phyloP scores from a whole-genome alignment of 2,888 invertebrate genomes.

The Emesis castigata region DNA sequence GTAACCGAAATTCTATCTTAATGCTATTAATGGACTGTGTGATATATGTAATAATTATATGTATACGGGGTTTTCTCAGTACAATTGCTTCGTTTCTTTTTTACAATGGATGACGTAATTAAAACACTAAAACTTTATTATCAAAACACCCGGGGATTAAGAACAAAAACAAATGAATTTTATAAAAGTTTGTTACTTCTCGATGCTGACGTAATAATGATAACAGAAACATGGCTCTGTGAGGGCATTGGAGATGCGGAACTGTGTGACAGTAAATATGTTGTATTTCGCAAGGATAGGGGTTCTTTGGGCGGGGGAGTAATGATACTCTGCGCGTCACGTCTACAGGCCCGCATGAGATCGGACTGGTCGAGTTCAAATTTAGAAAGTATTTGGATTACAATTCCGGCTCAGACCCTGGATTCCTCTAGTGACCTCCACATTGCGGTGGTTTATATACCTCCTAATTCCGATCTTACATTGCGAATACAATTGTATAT shows the following conservation, averaged over 20 bases:
- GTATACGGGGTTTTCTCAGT: not conserved
- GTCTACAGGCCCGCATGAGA: not conserved
- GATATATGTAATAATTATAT: no score
- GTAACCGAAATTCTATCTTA: no score
- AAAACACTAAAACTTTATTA: conserved; percentile 9
- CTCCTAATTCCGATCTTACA: not conserved
- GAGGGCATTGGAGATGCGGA: not conserved
- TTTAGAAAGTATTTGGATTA: not conserved
- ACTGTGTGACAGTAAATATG: not conserved
- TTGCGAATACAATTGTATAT: not conserved
- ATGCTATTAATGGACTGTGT: no score
- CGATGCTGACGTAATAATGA: not conserved
- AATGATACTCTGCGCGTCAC: not conserved
- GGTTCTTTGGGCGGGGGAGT: conserved; percentile 1
- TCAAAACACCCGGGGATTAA: conserved; percentile 11
- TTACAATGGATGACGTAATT: conserved; percentile 1
- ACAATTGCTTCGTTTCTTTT: conserved; percentile 1
- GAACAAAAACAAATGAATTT: conserved; percentile 9
- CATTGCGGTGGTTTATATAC: not conserved
- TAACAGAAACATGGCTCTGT: conserved; percentile 2
- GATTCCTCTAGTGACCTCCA: not conserved
- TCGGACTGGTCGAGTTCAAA: not conserved
- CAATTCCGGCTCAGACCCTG: not conserved
- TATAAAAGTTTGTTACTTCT: not conserved
- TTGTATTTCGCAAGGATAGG: not conserved